Percentiles rank a stretch among this genome's conserved stretches.
Evolutionary conservation across 2,888 invertebrate genomes (phyloP).

Genomic region (Drosophila mercatorum): DNA sequence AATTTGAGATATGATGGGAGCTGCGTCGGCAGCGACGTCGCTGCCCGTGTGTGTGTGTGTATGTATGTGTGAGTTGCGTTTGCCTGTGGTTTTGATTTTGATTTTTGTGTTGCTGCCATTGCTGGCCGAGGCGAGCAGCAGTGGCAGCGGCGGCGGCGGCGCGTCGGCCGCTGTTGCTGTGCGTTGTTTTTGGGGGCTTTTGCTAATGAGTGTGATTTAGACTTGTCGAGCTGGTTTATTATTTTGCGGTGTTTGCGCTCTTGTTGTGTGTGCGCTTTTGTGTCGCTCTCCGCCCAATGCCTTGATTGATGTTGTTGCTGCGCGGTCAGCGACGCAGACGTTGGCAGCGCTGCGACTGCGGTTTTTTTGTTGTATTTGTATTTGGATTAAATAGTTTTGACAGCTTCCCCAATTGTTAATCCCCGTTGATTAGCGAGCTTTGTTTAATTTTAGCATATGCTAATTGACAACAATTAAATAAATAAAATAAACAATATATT

Average conservation of each 20-base stretch:
- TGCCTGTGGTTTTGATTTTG: conserved; percentile 65
- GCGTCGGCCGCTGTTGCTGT: conserved; percentile 48
- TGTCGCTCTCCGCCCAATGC: conserved; percentile 48
- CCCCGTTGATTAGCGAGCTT: conserved; percentile 27
- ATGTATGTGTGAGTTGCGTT: conserved; percentile 15
- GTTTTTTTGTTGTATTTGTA: conserved; percentile 58
- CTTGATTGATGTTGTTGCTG: conserved; percentile 52
- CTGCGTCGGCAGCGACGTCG: conserved; percentile 44
- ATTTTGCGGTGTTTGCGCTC: conserved; percentile 81
- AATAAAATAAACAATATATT: not conserved
- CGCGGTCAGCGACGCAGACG: conserved; percentile 9
- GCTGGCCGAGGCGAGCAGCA: conserved; percentile 6
- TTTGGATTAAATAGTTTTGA: conserved; percentile 79
- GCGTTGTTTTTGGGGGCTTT: conserved; percentile 67
- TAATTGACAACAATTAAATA: conserved; percentile 6
- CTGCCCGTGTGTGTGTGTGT: conserved; percentile 26
- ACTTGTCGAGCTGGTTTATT: conserved; percentile 80
- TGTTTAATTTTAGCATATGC: conserved; percentile 11
- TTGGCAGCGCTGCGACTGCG: conserved; percentile 46
- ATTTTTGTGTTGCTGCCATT: conserved; percentile 59
- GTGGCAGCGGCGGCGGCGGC: conserved; percentile 8
- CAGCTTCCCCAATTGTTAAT: conserved; percentile 67
- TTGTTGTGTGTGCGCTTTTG: conserved; percentile 75
- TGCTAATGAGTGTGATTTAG: conserved; percentile 80
- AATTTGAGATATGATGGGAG: conserved; percentile 78